Percentiles rank a stretch among this genome's conserved stretches.
Conservation (phyloP, 2,113 vertebrate genomes). For the Megaptera novaeangliae region DNA sequence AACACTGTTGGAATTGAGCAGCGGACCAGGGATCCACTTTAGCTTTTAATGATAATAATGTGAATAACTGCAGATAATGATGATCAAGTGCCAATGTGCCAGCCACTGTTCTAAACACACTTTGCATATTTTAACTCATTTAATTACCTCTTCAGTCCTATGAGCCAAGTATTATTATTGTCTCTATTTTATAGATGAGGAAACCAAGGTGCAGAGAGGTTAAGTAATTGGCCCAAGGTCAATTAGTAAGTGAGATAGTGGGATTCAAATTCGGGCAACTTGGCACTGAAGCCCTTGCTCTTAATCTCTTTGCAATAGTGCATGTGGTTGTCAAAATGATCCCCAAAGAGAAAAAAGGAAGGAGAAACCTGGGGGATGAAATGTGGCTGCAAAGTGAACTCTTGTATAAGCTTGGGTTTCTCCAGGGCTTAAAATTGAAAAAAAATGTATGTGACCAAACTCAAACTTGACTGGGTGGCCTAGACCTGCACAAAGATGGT, state of each 20-base stretch:
- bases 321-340: background rate
- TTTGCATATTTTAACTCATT: background rate
- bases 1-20: fast-evolving
- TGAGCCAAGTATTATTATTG: background rate
- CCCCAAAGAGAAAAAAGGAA: background rate
- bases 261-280: background rate
- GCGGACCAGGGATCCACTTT: background rate
- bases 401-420: background rate
- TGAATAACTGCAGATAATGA: background rate
- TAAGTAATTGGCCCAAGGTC: background rate
- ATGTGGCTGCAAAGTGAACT: background rate
- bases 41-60: background rate
- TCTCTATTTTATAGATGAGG: background rate
- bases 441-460: background rate
- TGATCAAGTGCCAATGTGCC: background rate
- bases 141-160: background rate
- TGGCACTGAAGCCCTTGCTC: background rate
- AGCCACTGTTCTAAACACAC: background rate
- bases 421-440: background rate
- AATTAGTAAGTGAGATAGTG: background rate
- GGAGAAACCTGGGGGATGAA: background rate
- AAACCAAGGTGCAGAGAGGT: background rate
- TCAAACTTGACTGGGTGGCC: background rate
- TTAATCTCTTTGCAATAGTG: background rate
- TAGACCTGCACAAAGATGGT: background rate